phyloP scores from a whole-genome alignment of 2,113 vertebrate species.

The Elgaria multicarinata region DNA sequence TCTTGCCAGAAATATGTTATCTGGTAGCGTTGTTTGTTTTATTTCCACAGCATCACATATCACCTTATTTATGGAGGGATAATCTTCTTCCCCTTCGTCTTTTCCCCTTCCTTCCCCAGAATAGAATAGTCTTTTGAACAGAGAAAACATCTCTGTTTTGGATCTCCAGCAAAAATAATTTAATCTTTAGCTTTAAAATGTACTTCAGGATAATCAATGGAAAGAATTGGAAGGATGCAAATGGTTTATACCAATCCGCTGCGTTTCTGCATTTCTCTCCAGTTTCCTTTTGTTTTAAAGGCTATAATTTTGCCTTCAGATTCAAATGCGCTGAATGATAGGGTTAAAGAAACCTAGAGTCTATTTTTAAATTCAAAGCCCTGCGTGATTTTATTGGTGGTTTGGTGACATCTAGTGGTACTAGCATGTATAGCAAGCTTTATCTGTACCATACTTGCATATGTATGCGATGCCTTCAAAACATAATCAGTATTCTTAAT shows the following conservation, averaged over 20 bases:
- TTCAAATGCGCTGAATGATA: conserved; percentile 66
- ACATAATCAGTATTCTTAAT: neutral
- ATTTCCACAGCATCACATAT: neutral
- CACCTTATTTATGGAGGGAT: neutral
- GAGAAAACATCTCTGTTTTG: conserved; percentile 46
- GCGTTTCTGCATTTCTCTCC: conserved; percentile 66
- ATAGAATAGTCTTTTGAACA: conserved; percentile 49
- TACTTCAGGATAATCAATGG: conserved; percentile 50
- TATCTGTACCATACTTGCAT: neutral
- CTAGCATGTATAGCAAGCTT: conserved; percentile 9
- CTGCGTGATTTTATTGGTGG: conserved; percentile 62
- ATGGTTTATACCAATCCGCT: conserved; percentile 53
- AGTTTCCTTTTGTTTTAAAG: conserved; percentile 69
- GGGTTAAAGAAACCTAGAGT: conserved; percentile 54
- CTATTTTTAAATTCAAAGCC: neutral
- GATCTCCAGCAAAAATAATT: conserved; percentile 24
- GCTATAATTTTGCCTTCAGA: conserved; percentile 65
- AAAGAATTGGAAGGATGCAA: conserved; percentile 43
- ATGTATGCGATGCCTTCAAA: neutral
- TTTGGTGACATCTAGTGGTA: conserved; percentile 82
- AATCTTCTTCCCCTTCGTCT: conserved; percentile 11
- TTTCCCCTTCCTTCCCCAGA: conserved; percentile 26
- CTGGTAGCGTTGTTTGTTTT: neutral
- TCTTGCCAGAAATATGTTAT: neutral
- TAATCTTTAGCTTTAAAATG: conserved; percentile 36